Conservation (phyloP, 2,113 vertebrate species). For the Mobula birostris region DNA sequence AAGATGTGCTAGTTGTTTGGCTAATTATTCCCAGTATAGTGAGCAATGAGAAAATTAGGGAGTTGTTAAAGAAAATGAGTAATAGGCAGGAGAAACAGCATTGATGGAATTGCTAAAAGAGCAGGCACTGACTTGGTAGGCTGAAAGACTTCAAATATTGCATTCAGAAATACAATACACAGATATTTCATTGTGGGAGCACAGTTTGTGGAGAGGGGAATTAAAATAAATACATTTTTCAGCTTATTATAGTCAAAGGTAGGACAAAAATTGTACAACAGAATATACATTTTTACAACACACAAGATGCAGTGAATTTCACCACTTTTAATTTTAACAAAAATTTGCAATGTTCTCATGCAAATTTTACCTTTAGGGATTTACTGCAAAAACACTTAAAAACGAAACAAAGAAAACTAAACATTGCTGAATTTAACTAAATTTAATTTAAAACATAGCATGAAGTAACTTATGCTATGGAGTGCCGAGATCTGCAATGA, state of each 20-base stretch:
- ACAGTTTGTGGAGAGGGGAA: too few species aligned
- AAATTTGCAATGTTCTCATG: background rate
- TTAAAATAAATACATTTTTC: background rate
- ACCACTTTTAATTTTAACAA: background rate
- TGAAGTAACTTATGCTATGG: background rate
- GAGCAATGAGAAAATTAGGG: too few species aligned
- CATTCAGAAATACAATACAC: too few species aligned
- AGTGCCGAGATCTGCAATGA: background rate
- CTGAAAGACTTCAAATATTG: too few species aligned
- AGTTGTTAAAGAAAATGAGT: too few species aligned
- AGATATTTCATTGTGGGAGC: too few species aligned
- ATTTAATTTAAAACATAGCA: background rate
- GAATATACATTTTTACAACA: background rate
- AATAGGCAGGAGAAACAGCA: too few species aligned
- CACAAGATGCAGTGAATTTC: background rate
- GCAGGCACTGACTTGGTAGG: too few species aligned
- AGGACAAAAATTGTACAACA: background rate
- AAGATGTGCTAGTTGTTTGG: too few species aligned
- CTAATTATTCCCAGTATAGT: too few species aligned
- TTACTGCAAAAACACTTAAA: background rate
- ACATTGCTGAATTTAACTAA: background rate
- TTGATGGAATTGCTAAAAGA: too few species aligned
- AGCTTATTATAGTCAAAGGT: background rate
- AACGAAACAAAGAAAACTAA: background rate
- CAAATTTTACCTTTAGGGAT: too few species aligned